Evolutionary conservation across 2,888 invertebrate genomes (phyloP), one percentile per base, ranked within the genome.

Genomic region (Diadromus collaris): DNA sequence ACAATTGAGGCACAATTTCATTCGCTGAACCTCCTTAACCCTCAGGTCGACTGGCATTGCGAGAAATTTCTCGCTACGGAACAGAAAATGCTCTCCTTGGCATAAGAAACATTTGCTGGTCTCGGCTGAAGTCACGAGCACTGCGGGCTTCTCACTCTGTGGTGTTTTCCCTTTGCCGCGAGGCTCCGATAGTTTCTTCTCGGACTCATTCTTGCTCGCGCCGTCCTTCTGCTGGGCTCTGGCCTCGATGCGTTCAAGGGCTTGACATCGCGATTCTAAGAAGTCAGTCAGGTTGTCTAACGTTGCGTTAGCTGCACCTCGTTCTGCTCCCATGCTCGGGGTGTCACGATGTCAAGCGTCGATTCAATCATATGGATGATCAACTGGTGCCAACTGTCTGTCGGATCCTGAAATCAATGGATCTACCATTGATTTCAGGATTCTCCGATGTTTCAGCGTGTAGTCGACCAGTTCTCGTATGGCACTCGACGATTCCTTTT

Each of bases 381-480:
- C 2, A 84, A 41, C 7, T 73, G 81, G 56, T 79, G 61, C 81
- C 83, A 84, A 6, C 68, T 0, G 1, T 81, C 79, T 3, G 75
- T 82, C 6, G 81, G 77, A n/a, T n/a, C n/a, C n/a, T n/a, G n/a
- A n/a, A n/a, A n/a, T 10, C 48, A 21, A 10, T 76, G n/a, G n/a
- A n/a, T n/a, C n/a, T n/a, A n/a, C 56, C 51, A 82, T 61, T 0
- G 76, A 34, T 29, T 80, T 63, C n/a, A 82, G 70, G 5, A 81
- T 65, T 51, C 81, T n/a, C 9, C 80, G 21, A 76, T 83, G 82
- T 29, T 79, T 82, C 19, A 46, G 51, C 19, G 76, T 51, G 24
- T 75, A 41, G 24, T 81, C 80, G 7, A 82, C 44, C 21, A 84
- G 56, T n/a, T 80, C 67, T 44, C 76, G 80, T 9, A 84, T 64